Base-by-base conservation (phyloP, 1,140 invertebrate species). In the Aphis craccivora region DNA sequence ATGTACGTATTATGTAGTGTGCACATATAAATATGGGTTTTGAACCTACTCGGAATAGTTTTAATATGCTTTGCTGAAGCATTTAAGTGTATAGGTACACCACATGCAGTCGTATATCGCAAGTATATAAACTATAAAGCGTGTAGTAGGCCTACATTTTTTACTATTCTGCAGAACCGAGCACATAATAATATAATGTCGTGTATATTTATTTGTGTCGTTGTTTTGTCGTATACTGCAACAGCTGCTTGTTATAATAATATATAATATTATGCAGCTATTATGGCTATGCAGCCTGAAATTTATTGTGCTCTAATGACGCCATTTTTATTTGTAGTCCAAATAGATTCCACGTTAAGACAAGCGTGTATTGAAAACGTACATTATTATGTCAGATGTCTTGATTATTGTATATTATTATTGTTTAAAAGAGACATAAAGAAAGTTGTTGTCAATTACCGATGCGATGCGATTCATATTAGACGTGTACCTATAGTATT, bases 331-430 rank as follows among this genome's bases (percentile, higher is more conserved):
- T 76, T 76, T 76, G 30, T 76, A n/a, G 60, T 76, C 14, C 18
- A 76, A 76, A 76, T 76, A 76, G 60, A 76, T 76, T 76, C 30
- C 60, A 76, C 30, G 60, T 35, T 76, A 40, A 40, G 81, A 83
- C 81, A 83, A 83, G 81, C 23, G 81, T 8, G 35, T 40, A 83
- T 83, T 83, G 37, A 40, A 83, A 37, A 83, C 81, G 81, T 18
- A 76, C 30, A 76, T n/a, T 76, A 76, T n/a, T 76, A 76, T n/a
- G 60, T 83, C 81, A 35, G n/a, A 83, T 25, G 81, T 83, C 81
- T 83, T 83, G 20, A 83, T 83, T 83, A 83, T 83, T 40, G 35
- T 83, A 40, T 40, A 83, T 83, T 83, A 40, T 83, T 40, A 40
- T 83, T 76, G 37, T 40, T 23, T 35, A 83, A 83, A 37, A 40